Conservation (phyloP, 1,140 invertebrate genomes). For the Wiebesia pumilae region DNA sequence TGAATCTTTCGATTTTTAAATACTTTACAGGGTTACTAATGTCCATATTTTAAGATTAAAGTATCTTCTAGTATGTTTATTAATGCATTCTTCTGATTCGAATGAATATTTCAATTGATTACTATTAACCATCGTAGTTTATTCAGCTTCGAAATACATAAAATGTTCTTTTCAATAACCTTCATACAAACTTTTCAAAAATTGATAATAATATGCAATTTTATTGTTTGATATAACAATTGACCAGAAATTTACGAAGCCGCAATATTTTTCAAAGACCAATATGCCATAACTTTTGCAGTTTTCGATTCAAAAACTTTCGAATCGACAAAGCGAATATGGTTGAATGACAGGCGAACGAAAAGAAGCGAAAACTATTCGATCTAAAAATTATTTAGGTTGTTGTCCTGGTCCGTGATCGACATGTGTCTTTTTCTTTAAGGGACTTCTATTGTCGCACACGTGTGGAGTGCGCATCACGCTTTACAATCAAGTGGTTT, state of each 20-base stretch:
- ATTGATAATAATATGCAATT: too few relatives aligned
- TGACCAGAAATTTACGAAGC: neutral
- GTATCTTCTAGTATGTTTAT: too few relatives aligned
- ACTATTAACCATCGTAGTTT: too few relatives aligned
- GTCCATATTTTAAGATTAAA: too few relatives aligned
- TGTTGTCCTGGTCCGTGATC: neutral
- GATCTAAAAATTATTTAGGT: neutral
- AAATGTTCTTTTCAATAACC: too few relatives aligned
- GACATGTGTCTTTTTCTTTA: constrained; percentile 1
- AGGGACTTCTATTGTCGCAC: constrained; percentile 36
- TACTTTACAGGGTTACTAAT: too few relatives aligned
- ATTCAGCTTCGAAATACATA: too few relatives aligned
- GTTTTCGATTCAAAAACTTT: neutral
- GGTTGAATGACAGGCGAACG: neutral
- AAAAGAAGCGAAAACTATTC: neutral
- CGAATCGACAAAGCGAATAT: neutral
- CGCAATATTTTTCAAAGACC: neutral
- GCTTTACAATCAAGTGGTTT: neutral
- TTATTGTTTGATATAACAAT: too few relatives aligned
- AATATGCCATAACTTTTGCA: neutral
- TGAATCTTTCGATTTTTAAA: neutral
- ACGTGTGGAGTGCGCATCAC: neutral
- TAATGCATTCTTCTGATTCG: too few relatives aligned
- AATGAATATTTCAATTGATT: too few relatives aligned
- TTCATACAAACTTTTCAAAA: too few relatives aligned